Evolutionary conservation across 2,113 vertebrate genomes (phyloP).

Genomic region (Ranitomeya imitator): DNA sequence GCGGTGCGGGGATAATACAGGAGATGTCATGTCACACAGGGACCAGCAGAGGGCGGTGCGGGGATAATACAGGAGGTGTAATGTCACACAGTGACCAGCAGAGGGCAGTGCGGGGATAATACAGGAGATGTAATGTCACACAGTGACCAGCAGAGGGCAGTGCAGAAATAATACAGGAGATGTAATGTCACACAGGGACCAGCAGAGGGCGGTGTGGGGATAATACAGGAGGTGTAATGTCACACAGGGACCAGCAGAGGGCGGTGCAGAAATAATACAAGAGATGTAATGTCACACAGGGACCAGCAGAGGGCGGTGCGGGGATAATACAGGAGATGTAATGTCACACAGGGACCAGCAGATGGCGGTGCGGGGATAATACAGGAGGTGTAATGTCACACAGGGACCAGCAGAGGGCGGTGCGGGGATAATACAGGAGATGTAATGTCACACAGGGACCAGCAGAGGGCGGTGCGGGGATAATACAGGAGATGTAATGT

Average conservation of each 20-base stretch:
- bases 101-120: background rate
- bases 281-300: background rate
- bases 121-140: background rate
- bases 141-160: background rate
- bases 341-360: background rate
- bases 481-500: background rate
- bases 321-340: background rate
- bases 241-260: background rate
- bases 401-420: background rate
- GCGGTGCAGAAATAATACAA: background rate
- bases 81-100: background rate
- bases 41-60: background rate
- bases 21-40: background rate
- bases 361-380: background rate
- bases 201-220: background rate
- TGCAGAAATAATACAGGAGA: background rate
- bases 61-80: background rate
- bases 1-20: background rate
- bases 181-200: background rate
- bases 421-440: background rate
- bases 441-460: background rate
- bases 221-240: background rate
- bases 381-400: background rate
- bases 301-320: constrained; percentile 7
- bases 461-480: background rate